A percentile compares a stretch with the other conserved stretches of the same genome.
Evolutionary conservation across 2,113 vertebrate genomes (phyloP).

Genomic region (Dipodomys stephensi): DNA sequence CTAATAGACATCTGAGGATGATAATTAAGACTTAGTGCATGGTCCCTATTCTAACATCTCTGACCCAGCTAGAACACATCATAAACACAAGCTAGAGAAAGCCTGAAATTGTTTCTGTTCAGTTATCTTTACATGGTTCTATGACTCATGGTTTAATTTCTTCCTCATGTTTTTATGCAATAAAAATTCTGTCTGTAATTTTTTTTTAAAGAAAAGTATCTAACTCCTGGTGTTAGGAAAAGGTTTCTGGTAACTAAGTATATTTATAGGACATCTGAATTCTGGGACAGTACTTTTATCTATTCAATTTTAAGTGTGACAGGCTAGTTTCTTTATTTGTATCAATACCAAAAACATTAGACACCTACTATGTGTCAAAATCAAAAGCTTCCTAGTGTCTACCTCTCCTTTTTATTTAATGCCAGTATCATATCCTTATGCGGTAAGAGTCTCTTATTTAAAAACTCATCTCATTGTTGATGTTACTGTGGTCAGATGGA

Average conservation of each 20-base stretch:
- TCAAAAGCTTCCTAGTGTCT: background rate
- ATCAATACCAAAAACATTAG: background rate
- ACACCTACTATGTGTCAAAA: background rate
- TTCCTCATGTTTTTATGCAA: conserved; percentile 43
- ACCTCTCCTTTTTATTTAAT: background rate
- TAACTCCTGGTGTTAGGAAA: conserved; percentile 48
- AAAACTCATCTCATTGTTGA: conserved; percentile 29
- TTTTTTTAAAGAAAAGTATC: conserved; percentile 54
- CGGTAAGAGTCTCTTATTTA: background rate
- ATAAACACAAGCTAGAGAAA: conserved; percentile 44
- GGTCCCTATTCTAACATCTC: conserved; percentile 25
- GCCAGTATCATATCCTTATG: background rate
- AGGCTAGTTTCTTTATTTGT: background rate
- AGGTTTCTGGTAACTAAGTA: conserved; percentile 47
- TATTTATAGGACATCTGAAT: conserved; percentile 33
- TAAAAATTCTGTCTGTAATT: conserved; percentile 50
- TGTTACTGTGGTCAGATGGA: conserved; percentile 23
- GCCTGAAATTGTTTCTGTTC: conserved; percentile 55
- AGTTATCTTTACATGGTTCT: conserved; percentile 22
- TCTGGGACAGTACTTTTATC: background rate
- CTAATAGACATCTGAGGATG: conserved; percentile 44
- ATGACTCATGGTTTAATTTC: conserved; percentile 64
- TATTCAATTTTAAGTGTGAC: background rate
- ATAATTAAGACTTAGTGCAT: conserved; percentile 49
- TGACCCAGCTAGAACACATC: conserved; percentile 2